phyloP scores from a whole-genome alignment of 2,797 vertebrate genomes.

The Dermochelys coriacea region DNA sequence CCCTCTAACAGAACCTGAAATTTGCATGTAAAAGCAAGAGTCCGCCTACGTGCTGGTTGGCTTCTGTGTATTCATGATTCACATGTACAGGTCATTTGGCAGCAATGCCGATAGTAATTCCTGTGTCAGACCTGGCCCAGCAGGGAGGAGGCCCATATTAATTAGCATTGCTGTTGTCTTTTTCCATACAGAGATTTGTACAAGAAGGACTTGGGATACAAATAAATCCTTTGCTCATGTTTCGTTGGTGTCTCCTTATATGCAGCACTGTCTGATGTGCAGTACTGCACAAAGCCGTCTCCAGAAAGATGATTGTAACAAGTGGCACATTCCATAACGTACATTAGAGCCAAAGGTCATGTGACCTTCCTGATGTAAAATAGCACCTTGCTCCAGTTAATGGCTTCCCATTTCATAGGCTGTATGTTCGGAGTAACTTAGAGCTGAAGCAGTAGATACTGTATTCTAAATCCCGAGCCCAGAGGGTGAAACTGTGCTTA shows the following conservation, averaged over 20 bases:
- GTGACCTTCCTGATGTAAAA: background rate
- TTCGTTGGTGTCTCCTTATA: background rate
- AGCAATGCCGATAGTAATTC: accelerated
- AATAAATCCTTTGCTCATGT: accelerated
- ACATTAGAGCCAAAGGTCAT: background rate
- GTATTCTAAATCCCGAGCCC: background rate
- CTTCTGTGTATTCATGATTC: background rate
- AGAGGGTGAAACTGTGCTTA: background rate
- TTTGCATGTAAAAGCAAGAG: background rate
- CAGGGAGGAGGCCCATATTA: background rate
- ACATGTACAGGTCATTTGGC: background rate
- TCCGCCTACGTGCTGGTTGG: background rate
- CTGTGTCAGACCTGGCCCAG: background rate
- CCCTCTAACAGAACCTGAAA: background rate
- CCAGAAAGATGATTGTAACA: conserved; percentile 4
- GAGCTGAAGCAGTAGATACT: background rate
- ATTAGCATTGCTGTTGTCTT: background rate
- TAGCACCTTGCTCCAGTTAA: background rate
- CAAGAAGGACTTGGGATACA: accelerated
- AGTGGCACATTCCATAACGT: background rate
- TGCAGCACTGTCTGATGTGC: background rate
- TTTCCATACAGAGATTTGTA: background rate
- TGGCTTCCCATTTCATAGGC: background rate
- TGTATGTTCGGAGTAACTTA: background rate
- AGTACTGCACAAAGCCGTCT: background rate